phyloP scores from a whole-genome alignment of 2,113 vertebrate species.

The Bettongia penicillata region DNA sequence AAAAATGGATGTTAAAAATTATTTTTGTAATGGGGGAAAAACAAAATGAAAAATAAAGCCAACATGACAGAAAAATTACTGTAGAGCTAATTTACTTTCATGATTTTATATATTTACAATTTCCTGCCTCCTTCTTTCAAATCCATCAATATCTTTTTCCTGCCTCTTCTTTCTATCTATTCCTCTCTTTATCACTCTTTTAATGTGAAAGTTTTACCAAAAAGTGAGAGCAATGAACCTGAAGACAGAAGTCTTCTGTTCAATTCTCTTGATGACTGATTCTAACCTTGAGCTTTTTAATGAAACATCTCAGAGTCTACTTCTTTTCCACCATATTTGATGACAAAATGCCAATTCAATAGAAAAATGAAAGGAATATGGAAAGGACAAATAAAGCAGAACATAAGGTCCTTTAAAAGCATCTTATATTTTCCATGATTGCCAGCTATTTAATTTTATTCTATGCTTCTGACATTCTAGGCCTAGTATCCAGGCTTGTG shows the following conservation, averaged over 20 bases:
- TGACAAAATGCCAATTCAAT: background rate
- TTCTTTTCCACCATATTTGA: conserved; percentile 14
- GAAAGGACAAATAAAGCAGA: conserved; percentile 6
- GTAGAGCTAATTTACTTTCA: conserved; percentile 14
- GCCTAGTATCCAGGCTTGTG: background rate
- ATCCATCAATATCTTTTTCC: background rate
- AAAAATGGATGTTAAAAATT: background rate
- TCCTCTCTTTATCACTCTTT: background rate
- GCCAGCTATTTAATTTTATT: background rate
- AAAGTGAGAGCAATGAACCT: background rate
- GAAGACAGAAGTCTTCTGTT: background rate
- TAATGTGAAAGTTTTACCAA: background rate
- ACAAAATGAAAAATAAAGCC: background rate
- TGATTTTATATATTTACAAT: background rate
- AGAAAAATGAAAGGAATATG: background rate
- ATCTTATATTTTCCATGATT: background rate
- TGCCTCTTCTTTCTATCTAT: background rate
- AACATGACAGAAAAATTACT: conserved; percentile 1
- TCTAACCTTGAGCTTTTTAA: background rate
- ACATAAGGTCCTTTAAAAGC: background rate
- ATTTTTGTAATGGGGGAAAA: background rate
- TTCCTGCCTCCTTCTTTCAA: background rate
- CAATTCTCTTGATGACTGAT: background rate
- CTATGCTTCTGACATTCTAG: background rate
- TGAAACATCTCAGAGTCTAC: conserved; percentile 2